Evolutionary conservation across 2,113 vertebrate species (phyloP).

Genomic region (Poicephalus meyeri): DNA sequence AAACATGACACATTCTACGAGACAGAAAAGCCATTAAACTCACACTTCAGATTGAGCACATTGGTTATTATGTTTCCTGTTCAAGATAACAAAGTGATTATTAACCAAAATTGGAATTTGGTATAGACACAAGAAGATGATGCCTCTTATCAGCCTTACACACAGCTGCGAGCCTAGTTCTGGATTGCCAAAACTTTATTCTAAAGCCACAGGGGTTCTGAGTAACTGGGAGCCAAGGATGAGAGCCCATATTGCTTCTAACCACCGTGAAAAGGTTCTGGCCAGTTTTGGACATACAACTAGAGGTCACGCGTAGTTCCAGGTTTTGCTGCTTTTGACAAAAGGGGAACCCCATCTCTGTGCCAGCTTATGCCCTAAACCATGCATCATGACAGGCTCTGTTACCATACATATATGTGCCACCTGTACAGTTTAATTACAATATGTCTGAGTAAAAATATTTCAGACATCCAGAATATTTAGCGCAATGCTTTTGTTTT

Average conservation of each 20-base stretch:
- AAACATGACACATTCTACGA: not conserved
- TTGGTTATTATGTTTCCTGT: not conserved
- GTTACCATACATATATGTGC: too few species aligned
- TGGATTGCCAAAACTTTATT: not conserved
- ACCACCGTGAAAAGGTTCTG: rapidly evolving
- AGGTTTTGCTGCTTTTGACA: not conserved
- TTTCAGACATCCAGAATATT: not conserved
- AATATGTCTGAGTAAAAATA: not conserved
- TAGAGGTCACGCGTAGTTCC: not conserved
- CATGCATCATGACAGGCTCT: not conserved
- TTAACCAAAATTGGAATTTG: not conserved
- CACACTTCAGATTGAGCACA: not conserved
- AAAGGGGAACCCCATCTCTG: not conserved
- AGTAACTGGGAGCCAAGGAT: not conserved
- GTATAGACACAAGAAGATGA: not conserved
- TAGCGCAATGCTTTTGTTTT: not conserved
- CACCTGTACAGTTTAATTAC: not conserved
- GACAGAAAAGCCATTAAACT: not conserved
- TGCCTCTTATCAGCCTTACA: not conserved
- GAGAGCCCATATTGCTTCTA: not conserved
- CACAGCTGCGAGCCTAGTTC: not conserved
- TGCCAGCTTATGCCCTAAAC: not conserved
- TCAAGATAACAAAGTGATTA: not conserved
- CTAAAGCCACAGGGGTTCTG: rapidly evolving
- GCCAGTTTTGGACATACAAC: not conserved